These are phyloP conservation scores for Periophthalmus magnuspinnatus DNA, from an alignment of 2,797 vertebrate species.

Conservation along the genomic window DNA sequence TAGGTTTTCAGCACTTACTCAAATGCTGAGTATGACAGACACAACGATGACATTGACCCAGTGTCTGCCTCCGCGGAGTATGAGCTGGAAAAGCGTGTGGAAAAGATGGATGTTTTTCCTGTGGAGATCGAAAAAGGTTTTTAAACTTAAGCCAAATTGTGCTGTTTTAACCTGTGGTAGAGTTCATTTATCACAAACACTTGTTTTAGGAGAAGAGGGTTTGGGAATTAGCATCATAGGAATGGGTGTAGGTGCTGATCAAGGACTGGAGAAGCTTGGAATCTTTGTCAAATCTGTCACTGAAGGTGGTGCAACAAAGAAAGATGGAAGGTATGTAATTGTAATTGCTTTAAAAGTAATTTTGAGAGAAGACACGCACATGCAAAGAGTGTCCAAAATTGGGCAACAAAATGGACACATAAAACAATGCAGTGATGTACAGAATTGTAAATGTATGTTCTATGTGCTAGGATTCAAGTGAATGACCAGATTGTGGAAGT, in stretches of 20 bases:
- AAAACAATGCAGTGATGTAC: no score
- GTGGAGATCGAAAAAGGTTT: slow-evolving; percentile 91
- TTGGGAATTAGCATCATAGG: slow-evolving; percentile 93
- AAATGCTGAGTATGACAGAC: slow-evolving; percentile 87
- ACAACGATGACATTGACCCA: slow-evolving; percentile 89
- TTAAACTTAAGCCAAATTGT: background rate
- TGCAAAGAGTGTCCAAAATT: no score
- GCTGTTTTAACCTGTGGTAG: background rate
- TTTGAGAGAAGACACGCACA: background rate
- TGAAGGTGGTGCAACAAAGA: slow-evolving; percentile 85
- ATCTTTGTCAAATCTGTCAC: slow-evolving; percentile 93
- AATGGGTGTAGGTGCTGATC: slow-evolving; percentile 92
- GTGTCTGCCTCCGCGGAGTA: slow-evolving; percentile 90
- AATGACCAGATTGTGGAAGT: slow-evolving; percentile 95
- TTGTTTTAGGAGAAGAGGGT: slow-evolving; percentile 80
- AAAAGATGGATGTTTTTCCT: slow-evolving; percentile 89
- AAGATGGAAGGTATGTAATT: slow-evolving; percentile 81
- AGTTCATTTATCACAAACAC: background rate
- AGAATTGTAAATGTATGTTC: background rate
- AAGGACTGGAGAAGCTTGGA: slow-evolving; percentile 90
- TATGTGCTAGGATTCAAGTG: slow-evolving; percentile 81
- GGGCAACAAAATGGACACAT: no score
- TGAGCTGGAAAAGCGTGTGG: slow-evolving; percentile 91
- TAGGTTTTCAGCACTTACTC: slow-evolving; percentile 89
- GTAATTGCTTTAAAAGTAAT: background rate